Evolutionary conservation across 2,888 invertebrate species (phyloP).

Genomic region (Pachliopta kotzebuea): DNA sequence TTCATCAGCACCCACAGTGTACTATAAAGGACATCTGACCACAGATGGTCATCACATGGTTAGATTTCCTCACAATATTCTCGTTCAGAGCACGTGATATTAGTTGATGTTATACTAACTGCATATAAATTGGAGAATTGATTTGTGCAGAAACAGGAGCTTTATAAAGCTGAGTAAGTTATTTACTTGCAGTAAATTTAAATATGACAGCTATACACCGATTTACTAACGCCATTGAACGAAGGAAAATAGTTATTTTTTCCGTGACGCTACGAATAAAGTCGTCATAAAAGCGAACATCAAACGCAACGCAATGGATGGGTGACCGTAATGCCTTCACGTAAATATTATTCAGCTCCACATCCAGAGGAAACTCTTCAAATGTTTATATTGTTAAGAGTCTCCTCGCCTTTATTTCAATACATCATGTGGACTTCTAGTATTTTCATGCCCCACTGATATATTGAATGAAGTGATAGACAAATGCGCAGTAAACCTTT

Average conservation of each 20-base stretch:
- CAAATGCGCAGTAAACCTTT: no score
- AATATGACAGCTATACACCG: constrained; percentile 59
- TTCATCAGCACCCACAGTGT: no score
- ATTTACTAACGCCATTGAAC: constrained; percentile 63
- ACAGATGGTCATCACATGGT: no score
- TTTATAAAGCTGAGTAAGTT: constrained; percentile 39
- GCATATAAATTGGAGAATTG: no score
- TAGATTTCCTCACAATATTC: no score
- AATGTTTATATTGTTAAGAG: no score
- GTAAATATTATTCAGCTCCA: constrained; percentile 49
- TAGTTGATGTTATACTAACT: no score
- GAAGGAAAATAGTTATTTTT: constrained; percentile 64
- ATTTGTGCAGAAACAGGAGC: constrained; percentile 7
- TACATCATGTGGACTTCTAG: neutral
- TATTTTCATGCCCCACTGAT: no score
- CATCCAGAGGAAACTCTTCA: constrained; percentile 36
- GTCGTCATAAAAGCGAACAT: constrained; percentile 66
- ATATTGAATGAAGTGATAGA: no score
- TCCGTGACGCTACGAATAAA: constrained; percentile 63
- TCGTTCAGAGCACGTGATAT: no score
- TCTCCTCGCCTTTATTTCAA: constrained; percentile 33
- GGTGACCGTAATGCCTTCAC: constrained; percentile 65
- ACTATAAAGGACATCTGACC: no score
- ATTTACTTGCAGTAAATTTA: constrained; percentile 62
- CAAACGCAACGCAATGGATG: constrained; percentile 64